Evolutionary conservation across 1,140 invertebrate species (phyloP), one percentile per base, ranked within the genome.

Genomic region (Danaus melanippus): DNA sequence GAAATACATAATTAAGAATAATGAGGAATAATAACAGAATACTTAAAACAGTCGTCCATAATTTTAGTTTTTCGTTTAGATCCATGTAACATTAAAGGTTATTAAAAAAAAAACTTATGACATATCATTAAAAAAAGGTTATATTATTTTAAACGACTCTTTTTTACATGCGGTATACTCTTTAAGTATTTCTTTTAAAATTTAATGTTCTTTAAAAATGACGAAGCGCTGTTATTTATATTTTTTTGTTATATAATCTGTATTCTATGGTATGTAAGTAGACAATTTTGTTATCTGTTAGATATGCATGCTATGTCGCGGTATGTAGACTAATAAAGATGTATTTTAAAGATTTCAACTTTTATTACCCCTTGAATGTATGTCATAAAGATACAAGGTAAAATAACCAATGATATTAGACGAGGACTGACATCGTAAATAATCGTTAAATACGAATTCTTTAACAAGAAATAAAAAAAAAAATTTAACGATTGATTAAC

Each of bases 211-310:
- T 32, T 32, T 32, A 32, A 32, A 32, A 32, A 32, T 32, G 21
- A 32, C 21, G 6, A 32, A 32, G 4, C 21, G 21, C 21, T 32
- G 21, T 32, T 15, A 50, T 41, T 54, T 49, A n/a, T 9, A 21
- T 43, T 10, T 49, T 39, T 51, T 46, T 46, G 48, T 50, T 57
- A 51, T 50, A 44, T 45, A 45, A 39, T 56, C 42, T 40, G 46
- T 42, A 46, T 40, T 50, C 40, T 40, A 15, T 48, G 39, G 40
- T 58, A 52, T 51, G 15, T 62, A 62, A 62, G 55, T 62, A 62
- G 60, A 45, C 46, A 57, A 62, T 58, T 62, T 62, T 62, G 60
- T 62, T 62, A 62, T 62, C 40, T 58, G 55, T 62, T 62, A 55
- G 52, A 54, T 40, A 40, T 46, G 46, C 55, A 62, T 60, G 44